Evolutionary conservation across 2,888 invertebrate genomes (phyloP).

Genomic region (Conchocele bisecta): DNA sequence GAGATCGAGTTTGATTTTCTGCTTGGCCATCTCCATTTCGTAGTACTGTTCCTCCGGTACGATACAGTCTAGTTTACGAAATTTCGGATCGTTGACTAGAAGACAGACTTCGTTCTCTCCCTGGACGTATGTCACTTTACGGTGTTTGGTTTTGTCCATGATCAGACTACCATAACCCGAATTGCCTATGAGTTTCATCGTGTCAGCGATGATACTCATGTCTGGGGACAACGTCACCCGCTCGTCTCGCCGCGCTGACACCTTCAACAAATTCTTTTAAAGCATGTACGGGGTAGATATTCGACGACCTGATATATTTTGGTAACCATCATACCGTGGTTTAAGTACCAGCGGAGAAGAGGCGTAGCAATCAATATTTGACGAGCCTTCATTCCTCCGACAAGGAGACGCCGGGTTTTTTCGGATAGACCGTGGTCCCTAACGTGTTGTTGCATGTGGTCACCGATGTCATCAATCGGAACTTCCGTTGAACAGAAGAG

Average conservation of each 20-base stretch:
- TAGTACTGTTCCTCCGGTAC: constrained; percentile 13
- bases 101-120: constrained; percentile 7
- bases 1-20: constrained; percentile 11
- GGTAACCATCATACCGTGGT: too few relatives aligned
- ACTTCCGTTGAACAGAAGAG: too few relatives aligned
- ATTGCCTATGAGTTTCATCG: constrained; percentile 43
- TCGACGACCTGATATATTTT: too few relatives aligned
- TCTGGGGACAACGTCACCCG: constrained; percentile 31
- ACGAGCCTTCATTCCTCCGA: constrained; percentile 13
- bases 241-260: too few relatives aligned
- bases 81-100: too few relatives aligned
- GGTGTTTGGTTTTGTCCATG: constrained; percentile 32
- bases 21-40: constrained; percentile 35
- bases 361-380: too few relatives aligned
- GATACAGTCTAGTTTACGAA: constrained; percentile 19
- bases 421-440: neutral
- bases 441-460: neutral
- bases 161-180: constrained; percentile 43
- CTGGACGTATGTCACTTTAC: constrained; percentile 10
- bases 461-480: neutral
- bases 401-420: neutral
- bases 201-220: constrained; percentile 43
- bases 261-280: too few relatives aligned
- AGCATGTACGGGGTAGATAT: too few relatives aligned
- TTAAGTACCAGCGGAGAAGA: too few relatives aligned